These are phyloP conservation scores for Apamea monoglypha DNA, from an alignment of 2,888 invertebrate species.

Conservation along the genomic window DNA sequence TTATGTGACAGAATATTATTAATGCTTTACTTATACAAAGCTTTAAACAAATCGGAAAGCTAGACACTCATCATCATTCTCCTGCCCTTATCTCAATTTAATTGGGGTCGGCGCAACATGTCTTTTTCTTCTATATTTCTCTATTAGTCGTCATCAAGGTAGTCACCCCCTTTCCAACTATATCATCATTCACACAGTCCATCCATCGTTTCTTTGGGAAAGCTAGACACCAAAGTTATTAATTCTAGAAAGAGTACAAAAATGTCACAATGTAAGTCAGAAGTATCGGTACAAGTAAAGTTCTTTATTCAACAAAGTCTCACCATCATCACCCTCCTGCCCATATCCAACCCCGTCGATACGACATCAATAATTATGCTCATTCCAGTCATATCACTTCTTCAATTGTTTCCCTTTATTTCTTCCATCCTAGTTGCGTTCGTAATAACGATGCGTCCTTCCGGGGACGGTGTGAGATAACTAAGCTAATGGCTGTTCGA, in stretches of 20 bases:
- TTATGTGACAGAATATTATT: not conserved
- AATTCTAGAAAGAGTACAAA: not conserved
- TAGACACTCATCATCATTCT: no score
- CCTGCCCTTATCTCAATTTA: no score
- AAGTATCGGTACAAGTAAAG: not conserved
- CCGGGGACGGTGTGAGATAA: slow-evolving; percentile 56
- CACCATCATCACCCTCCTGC: no score
- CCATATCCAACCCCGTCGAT: not conserved
- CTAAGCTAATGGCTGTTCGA: slow-evolving; percentile 63
- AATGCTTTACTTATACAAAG: not conserved
- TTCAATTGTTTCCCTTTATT: not conserved
- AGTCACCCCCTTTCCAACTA: no score
- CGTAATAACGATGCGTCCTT: slow-evolving; percentile 58
- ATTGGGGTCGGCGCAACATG: no score
- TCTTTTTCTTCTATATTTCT: no score
- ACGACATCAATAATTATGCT: slow-evolving; percentile 11
- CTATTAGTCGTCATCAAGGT: no score
- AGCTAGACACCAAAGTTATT: not conserved
- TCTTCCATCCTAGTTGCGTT: slow-evolving; percentile 44
- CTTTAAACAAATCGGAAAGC: not conserved
- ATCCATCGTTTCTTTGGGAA: no score
- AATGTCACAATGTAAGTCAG: no score
- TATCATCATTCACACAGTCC: no score
- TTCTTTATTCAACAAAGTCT: not conserved
- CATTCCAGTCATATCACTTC: slow-evolving; percentile 2